Evolutionary conservation across 2,888 invertebrate species (phyloP).

Genomic region (Stenotaenia linearis): DNA sequence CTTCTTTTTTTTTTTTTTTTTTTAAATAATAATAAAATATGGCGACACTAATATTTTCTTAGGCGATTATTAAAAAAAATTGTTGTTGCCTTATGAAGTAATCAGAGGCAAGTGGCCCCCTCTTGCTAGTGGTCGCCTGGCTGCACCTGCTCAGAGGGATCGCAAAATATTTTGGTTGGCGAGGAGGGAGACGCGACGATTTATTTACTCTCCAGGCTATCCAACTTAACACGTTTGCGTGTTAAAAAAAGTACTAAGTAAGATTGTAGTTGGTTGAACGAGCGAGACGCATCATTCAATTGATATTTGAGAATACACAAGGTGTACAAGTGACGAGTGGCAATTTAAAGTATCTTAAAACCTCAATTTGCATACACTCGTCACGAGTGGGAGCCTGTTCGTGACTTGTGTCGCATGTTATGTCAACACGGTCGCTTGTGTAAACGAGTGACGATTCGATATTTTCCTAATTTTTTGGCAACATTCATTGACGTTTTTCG

Average conservation of each 20-base stretch:
- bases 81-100: conserved; percentile 17
- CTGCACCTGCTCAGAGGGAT: conserved; percentile 1
- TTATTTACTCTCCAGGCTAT: conserved; percentile 12
- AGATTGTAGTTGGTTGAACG: neutral
- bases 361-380: neutral
- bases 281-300: neutral
- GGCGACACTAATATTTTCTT: neutral
- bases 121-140: neutral
- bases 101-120: conserved; percentile 14
- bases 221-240: conserved; percentile 11
- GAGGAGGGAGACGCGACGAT: neutral
- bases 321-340: neutral
- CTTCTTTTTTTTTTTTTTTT: too few relatives aligned
- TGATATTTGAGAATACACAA: conserved; percentile 2
- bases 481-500: neutral
- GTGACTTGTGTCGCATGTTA: neutral
- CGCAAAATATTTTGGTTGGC: conserved; percentile 1
- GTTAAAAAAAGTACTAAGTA: neutral
- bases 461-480: neutral
- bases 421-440: neutral
- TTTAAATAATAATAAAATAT: neutral
- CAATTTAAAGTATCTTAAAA: neutral
- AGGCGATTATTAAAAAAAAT: conserved; percentile 9
- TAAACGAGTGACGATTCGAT: neutral
- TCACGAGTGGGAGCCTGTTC: neutral